Evolutionary conservation across 2,888 invertebrate species (phyloP), one percentile per base, ranked within the genome.

Genomic region (Mythimna lalbum): DNA sequence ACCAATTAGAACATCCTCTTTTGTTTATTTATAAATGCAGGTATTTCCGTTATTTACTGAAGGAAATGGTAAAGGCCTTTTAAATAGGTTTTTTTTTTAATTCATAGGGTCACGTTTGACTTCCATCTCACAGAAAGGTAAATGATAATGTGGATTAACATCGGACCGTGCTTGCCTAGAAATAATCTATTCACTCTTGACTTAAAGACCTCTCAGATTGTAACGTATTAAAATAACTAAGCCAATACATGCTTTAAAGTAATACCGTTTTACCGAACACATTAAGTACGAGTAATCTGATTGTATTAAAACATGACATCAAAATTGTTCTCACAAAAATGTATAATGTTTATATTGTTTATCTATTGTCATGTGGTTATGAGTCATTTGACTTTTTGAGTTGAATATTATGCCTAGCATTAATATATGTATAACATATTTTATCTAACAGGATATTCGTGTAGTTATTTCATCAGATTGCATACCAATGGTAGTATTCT

Each of bases 291-390:
- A n/a, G 50, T 67, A 59, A 73, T 73, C 67, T 31, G 33, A 57
- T 57, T n/a, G 9, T 66, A 61, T 55, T 50, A 49, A 76, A 76
- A 69, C 69, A 33, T 47, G 23, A 39, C 23, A 59, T 70, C n/a
- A 57, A 62, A 76, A 47, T 69, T 59, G 31, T 59, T 55, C 70
- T 31, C 61, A 52, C 76, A 53, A 39, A 77, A 77, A 71, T 71
- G 52, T 57, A 63, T 21, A 33, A 57, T 74, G 63, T 75, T 63
- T 71, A 43, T 33, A 27, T 53, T 75, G 56, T 62, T 59, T 77
- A 74, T 77, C 71, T 77, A 57, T 63, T 53, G 43, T 59, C 12
- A 50, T 70, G 52, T 53, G n/a, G 14, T 39, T 19, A 50, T 71
- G 72, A 77, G 27, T 77, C 78, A 75, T 52, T 70, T 21, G 12